Evolutionary conservation across 2,888 invertebrate species (phyloP).

Genomic region (Sesamia inferens): DNA sequence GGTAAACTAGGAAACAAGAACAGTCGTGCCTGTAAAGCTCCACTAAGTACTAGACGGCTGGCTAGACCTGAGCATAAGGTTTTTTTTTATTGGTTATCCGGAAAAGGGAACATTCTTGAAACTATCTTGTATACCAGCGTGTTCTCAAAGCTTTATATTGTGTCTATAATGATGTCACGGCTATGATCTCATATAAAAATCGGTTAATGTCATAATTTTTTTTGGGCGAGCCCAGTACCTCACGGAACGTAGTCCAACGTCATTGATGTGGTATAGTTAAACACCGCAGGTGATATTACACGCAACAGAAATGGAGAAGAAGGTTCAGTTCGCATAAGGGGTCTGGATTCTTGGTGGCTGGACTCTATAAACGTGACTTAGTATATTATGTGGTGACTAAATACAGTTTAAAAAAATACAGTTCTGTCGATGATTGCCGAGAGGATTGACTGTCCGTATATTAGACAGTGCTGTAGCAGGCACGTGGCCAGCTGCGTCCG

Average conservation of each 20-base stretch:
- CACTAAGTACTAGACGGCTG: too few species aligned
- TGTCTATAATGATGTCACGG: slow-evolving; percentile 46
- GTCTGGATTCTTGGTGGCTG: not conserved
- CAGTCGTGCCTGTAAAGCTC: not conserved
- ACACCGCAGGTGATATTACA: not conserved
- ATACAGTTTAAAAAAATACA: too few species aligned
- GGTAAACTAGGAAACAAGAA: too few species aligned
- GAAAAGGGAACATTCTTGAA: slow-evolving; percentile 8
- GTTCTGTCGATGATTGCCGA: too few species aligned
- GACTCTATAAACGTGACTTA: not conserved
- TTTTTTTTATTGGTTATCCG: not conserved
- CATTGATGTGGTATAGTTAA: slow-evolving; percentile 43
- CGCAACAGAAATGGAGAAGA: slow-evolving; percentile 11
- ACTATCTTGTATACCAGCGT: not conserved
- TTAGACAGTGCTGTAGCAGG: too few species aligned
- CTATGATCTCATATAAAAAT: slow-evolving; percentile 50
- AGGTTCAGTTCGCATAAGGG: slow-evolving; percentile 12
- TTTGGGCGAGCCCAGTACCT: slow-evolving; percentile 25
- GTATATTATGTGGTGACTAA: too few species aligned
- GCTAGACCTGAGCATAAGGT: too few species aligned
- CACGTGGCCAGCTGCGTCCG: too few species aligned
- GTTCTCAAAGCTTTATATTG: not conserved
- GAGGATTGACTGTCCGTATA: too few species aligned
- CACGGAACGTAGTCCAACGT: slow-evolving; percentile 28
- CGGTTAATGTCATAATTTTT: slow-evolving; percentile 26